These are phyloP conservation scores for Blera fallax DNA, from an alignment of 2,888 invertebrate genomes.

Conservation along the genomic window DNA sequence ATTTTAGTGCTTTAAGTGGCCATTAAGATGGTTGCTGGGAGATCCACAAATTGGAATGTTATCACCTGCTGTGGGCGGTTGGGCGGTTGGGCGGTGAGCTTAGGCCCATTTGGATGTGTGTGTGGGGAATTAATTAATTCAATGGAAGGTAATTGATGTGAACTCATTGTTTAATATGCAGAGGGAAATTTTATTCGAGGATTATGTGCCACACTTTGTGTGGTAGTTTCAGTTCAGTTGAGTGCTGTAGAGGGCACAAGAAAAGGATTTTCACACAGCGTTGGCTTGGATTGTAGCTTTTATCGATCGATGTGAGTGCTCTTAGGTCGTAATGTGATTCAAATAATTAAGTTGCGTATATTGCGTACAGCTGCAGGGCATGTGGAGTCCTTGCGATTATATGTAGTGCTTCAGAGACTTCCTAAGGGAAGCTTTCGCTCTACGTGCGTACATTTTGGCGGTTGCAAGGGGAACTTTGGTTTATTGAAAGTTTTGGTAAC, in stretches of 20 bases:
- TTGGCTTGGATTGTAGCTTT: neutral
- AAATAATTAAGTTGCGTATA: no score
- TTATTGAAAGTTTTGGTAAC: no score
- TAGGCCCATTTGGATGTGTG: neutral
- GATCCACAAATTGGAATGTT: conserved; percentile 60
- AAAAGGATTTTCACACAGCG: no score
- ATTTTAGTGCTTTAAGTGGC: conserved; percentile 68
- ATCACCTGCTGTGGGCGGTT: conserved; percentile 40
- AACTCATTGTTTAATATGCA: conserved; percentile 43
- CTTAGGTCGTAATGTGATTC: neutral
- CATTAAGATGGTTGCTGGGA: conserved; percentile 52
- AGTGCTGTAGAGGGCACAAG: neutral
- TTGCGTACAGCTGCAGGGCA: no score
- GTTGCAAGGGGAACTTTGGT: no score
- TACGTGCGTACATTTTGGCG: no score
- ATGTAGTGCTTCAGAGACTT: no score
- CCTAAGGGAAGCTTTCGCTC: no score
- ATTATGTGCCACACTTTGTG: conserved; percentile 26
- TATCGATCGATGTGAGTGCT: neutral
- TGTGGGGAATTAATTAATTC: conserved; percentile 55
- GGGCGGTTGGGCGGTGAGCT: neutral
- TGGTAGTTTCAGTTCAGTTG: neutral
- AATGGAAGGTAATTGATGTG: conserved; percentile 55
- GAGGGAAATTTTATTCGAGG: conserved; percentile 21
- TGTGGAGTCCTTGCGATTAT: no score